Base-by-base conservation (phyloP, 2,113 vertebrate genomes). In the Ceyx margarethae region DNA sequence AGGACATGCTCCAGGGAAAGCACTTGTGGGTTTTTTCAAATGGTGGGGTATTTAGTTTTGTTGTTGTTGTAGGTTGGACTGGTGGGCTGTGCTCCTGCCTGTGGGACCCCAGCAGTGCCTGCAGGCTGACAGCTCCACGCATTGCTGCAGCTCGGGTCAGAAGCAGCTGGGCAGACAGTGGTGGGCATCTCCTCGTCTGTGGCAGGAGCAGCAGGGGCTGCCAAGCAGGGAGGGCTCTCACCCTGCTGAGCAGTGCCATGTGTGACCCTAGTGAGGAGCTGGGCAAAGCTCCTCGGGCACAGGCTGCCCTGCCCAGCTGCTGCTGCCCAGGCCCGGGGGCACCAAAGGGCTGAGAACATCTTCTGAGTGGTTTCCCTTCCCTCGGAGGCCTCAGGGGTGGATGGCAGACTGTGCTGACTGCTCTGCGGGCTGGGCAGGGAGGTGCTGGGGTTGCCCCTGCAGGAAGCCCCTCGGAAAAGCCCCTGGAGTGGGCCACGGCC, bases 161-260 rank as follows among this genome's bases (percentile, higher is more conserved):
- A 21, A 15, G 60, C 60, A 33, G 12, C n/a, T 58, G 4, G 0
- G 21, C 1, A 2, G 7, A 2, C 25, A 2, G 3, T 4, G 13
- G 40, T 26, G 61, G 45, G 2, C 21, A 16, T 15, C 37, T 21
- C 11, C 18, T 26, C 56, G 29, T 48, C 51, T 3, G 0, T 0
- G 0, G 60, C 53, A 66, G 81, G 13, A 64, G 35, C 1, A 26
- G 40, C 7, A 3, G 25, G 40, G 56, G 33, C 29, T 26, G 3
- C 69, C 13, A 5, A 20, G 78, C 28, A 23, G 69, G 54, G 37
- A 6, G 3, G 22, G 7, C 28, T 28, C 48, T 50, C 15, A 11
- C 18, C n/a, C 18, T 23, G 61, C n/a, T 20, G 28, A 46, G n/a
- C 3, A 8, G 9, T 0, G 6, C 26, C 37, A 37, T 46, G 28